Conservation (phyloP, 2,113 vertebrate species). For the Capreolus pygargus region DNA sequence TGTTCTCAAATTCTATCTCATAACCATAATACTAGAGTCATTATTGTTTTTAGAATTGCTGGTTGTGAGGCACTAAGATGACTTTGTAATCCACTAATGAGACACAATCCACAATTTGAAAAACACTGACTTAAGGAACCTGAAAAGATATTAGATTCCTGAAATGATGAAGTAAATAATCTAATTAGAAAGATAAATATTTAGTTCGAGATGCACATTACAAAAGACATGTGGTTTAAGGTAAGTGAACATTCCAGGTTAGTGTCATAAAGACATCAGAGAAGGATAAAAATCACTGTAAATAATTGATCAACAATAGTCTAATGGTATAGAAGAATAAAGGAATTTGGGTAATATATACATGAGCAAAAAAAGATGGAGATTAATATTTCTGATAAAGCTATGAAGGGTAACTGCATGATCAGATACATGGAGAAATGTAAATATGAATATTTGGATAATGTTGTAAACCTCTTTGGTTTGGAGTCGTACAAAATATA, state of each 20-base stretch:
- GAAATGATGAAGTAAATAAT: background rate
- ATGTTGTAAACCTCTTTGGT: background rate
- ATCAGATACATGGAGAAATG: background rate
- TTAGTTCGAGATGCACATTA: background rate
- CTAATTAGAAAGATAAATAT: constrained; percentile 1
- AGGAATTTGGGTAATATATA: background rate
- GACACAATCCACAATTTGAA: background rate
- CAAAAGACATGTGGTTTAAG: background rate
- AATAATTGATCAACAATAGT: background rate
- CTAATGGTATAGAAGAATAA: background rate
- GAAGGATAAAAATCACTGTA: background rate
- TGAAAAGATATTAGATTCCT: background rate
- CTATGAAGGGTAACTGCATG: background rate
- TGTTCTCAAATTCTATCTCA: background rate
- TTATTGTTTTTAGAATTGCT: background rate
- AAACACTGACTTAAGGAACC: background rate
- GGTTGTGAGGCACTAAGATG: background rate
- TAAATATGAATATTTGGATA: background rate
- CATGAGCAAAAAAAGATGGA: background rate
- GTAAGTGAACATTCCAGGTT: background rate
- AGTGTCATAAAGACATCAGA: background rate
- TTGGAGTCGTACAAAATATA: background rate
- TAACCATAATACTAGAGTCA: background rate
- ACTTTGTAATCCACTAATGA: background rate
- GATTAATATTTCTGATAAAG: background rate